These are phyloP conservation scores for Sus cebifrons DNA, from an alignment of 2,797 vertebrate genomes.

Conservation along the genomic window DNA sequence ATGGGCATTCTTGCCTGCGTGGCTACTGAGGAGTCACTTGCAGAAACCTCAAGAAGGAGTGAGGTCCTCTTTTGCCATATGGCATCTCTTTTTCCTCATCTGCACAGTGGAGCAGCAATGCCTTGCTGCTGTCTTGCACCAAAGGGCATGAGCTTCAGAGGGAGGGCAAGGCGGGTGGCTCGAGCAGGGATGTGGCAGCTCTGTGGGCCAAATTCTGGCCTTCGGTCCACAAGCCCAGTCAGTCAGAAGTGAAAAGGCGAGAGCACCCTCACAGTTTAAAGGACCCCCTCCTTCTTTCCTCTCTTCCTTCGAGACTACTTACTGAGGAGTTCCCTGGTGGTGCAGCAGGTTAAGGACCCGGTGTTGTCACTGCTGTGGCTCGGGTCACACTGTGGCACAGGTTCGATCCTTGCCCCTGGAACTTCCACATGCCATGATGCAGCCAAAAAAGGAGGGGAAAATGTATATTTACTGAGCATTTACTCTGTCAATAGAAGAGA, in stretches of 20 bases:
- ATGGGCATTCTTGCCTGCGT: not conserved
- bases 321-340: not conserved
- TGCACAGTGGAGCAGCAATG: constrained; percentile 32
- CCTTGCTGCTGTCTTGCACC: not conserved
- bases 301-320: constrained; percentile 29
- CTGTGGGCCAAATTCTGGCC: not conserved
- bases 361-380: too few relatives aligned
- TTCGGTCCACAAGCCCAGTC: not conserved
- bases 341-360: too few relatives aligned
- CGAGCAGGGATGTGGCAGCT: not conserved
- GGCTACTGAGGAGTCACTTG: not conserved
- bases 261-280: not conserved
- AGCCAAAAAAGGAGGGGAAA: too few relatives aligned
- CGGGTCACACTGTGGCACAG: too few relatives aligned
- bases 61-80: not conserved
- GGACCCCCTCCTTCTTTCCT: not conserved
- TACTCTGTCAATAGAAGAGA: not conserved
- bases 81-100: constrained; percentile 55
- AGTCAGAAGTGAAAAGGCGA: constrained; percentile 14
- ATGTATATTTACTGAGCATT: not conserved
- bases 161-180: not conserved
- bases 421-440: too few relatives aligned
- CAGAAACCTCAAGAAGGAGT: constrained; percentile 26
- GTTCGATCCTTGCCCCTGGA: too few relatives aligned
- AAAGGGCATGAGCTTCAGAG: not conserved